phyloP scores from a whole-genome alignment of 1,140 invertebrate species.

The Adoxophyes honmai region DNA sequence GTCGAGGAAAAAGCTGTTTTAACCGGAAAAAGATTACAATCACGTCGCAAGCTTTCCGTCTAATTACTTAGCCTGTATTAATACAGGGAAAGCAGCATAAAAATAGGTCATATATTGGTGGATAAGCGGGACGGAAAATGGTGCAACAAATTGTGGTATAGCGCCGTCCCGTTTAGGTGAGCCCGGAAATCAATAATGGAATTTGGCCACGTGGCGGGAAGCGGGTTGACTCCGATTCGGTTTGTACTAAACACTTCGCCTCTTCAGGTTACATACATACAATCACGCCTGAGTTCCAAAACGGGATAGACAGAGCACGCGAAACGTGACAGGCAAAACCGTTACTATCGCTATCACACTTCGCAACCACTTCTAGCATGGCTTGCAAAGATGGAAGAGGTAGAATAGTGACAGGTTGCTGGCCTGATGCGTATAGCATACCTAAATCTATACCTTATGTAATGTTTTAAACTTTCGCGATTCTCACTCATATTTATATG shows the following conservation, averaged over 20 bases:
- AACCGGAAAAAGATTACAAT: conserved; percentile 38
- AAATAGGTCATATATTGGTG: conserved; percentile 77
- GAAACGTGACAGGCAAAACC: too few species aligned
- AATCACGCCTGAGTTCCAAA: too few species aligned
- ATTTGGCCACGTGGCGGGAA: conserved; percentile 70
- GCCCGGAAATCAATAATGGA: conserved; percentile 75
- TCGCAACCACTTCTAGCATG: too few species aligned
- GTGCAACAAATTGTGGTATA: conserved; percentile 74
- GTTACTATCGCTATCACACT: too few species aligned
- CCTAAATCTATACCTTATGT: too few species aligned
- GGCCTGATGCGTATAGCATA: too few species aligned
- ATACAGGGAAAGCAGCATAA: conserved; percentile 74
- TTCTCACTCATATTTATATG: too few species aligned
- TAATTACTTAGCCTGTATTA: conserved; percentile 74
- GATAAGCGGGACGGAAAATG: conserved; percentile 64
- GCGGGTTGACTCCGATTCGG: conserved; percentile 55
- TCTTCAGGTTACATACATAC: too few species aligned
- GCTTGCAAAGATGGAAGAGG: too few species aligned
- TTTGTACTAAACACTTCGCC: conserved; percentile 53
- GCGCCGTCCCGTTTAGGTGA: conserved; percentile 51
- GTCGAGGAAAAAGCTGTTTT: conserved; percentile 5
- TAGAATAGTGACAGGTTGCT: too few species aligned
- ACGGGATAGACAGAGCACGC: too few species aligned
- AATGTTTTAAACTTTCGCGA: too few species aligned
- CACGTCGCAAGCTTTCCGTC: conserved; percentile 59